Evolutionary conservation across 2,797 vertebrate species (phyloP), one percentile per base, ranked within the genome.

Genomic region (Bryconaethiops microstoma): DNA sequence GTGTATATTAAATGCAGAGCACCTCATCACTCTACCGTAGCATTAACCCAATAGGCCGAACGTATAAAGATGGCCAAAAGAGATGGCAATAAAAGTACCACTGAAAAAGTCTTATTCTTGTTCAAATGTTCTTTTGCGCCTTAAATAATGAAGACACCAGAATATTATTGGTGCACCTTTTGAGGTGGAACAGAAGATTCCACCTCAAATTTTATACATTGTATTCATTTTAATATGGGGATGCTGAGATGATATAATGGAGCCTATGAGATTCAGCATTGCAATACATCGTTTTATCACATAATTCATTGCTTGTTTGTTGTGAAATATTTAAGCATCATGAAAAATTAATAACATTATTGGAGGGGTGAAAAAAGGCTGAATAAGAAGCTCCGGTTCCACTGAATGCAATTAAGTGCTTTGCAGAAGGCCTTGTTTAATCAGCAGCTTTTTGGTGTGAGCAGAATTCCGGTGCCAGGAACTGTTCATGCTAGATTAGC

Each of bases 401-500:
- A 42, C 10, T 10, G n/a, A 73, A 39, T 12, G 5, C 45, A 17
- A 73, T 29, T 19, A 79, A 40, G 40, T 52, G 25, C 50, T 65
- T 54, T 16, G 62, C 35, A 76, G 40, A 23, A 45, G 29, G 16
- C 13, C 72, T 23, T 21, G 57, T 78, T 78, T 68, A 42, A 65
- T 67, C n/a, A 59, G 13, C 7, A 67, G 64, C 63, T 67, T 55
- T 55, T n/a, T 57, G 17, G 50, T 73, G 52, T 9, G 35, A 19
- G 29, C 7, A 29, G 35, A 57, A 73, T 75, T 59, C 48, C 42
- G 42, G 25, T 60, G 55, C 64, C 60, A 79, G 68, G 50, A 73
- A 79, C 50, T n/a, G 48, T 25, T 79, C 45, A 25, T 50, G 48
- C 39, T 67, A 42, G 39, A 67, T 67, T 67, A 67, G 39, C 40